Evolutionary conservation across 2,888 invertebrate species (phyloP).

Genomic region (Cephus pygmeus): DNA sequence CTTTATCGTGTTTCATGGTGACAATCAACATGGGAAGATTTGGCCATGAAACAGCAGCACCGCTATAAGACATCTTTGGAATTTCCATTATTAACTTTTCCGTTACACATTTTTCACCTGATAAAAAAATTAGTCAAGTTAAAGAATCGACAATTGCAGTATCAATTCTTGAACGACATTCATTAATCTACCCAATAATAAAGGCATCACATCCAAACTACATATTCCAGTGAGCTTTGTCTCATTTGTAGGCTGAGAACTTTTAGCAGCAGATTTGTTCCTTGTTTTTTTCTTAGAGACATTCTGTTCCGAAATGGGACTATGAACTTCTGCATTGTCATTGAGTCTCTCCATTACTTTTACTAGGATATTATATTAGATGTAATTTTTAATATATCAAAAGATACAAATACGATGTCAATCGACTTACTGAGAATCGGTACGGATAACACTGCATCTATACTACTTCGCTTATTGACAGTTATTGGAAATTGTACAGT

Average conservation of each 20-base stretch:
- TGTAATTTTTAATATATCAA: slow-evolving; percentile 12
- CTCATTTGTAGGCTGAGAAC: not conserved
- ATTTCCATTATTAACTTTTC: slow-evolving; percentile 45
- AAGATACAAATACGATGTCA: not conserved
- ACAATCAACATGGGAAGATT: slow-evolving; percentile 45
- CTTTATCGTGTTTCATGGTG: slow-evolving; percentile 25
- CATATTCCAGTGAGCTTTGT: slow-evolving; percentile 43
- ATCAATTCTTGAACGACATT: not conserved
- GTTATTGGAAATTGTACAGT: slow-evolving; percentile 27
- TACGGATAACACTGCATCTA: slow-evolving; percentile 38
- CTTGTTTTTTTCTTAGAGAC: slow-evolving; percentile 12
- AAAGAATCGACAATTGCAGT: not conserved
- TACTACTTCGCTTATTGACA: slow-evolving; percentile 19
- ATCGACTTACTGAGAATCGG: slow-evolving; percentile 46
- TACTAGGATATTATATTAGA: not conserved
- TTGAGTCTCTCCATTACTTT: not conserved
- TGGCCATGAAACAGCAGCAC: slow-evolving; percentile 36
- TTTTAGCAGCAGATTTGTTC: slow-evolving; percentile 10
- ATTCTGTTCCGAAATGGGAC: not conserved
- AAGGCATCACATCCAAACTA: slow-evolving; percentile 49
- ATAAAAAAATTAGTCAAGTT: not conserved
- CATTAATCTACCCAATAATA: slow-evolving; percentile 41
- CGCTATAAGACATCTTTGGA: slow-evolving; percentile 30
- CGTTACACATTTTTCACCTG: slow-evolving; percentile 39
- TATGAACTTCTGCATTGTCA: not conserved